Conservation (phyloP, 2,113 vertebrate genomes). For the Castor canadensis region DNA sequence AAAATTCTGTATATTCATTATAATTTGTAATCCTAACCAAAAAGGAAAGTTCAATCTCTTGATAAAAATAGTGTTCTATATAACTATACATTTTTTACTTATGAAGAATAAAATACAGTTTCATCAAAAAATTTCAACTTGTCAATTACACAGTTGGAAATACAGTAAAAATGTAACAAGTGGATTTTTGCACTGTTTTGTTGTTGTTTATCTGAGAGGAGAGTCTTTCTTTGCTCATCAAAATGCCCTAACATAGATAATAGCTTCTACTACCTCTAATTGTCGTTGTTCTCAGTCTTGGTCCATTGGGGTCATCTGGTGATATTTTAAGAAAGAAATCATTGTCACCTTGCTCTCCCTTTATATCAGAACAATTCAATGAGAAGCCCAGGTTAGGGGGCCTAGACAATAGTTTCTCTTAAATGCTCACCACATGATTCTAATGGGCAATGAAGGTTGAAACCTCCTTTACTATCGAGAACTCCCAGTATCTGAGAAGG, state of each 20-base stretch:
- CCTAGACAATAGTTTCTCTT: not conserved
- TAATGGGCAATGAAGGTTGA: not conserved
- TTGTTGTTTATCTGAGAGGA: not conserved
- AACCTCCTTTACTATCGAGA: not conserved
- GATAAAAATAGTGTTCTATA: not conserved
- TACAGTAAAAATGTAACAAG: not conserved
- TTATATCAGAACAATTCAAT: not conserved
- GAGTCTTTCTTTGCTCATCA: not conserved
- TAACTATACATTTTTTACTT: not conserved
- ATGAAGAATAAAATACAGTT: constrained; percentile 15
- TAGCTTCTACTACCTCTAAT: not conserved
- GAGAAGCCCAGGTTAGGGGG: not conserved
- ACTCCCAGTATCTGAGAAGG: not conserved
- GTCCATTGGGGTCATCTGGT: not conserved
- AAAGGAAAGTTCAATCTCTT: not conserved
- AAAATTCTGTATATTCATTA: not conserved
- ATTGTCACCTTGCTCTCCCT: not conserved
- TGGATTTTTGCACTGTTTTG: not conserved
- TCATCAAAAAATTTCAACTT: not conserved
- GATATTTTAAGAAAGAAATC: not conserved
- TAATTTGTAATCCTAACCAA: not conserved
- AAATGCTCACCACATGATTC: not conserved
- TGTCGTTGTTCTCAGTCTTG: not conserved
- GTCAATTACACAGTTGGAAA: not conserved
- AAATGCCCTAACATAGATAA: not conserved